These are phyloP conservation scores for Melanargia galathea DNA, from an alignment of 2,888 invertebrate species.

Conservation along the genomic window DNA sequence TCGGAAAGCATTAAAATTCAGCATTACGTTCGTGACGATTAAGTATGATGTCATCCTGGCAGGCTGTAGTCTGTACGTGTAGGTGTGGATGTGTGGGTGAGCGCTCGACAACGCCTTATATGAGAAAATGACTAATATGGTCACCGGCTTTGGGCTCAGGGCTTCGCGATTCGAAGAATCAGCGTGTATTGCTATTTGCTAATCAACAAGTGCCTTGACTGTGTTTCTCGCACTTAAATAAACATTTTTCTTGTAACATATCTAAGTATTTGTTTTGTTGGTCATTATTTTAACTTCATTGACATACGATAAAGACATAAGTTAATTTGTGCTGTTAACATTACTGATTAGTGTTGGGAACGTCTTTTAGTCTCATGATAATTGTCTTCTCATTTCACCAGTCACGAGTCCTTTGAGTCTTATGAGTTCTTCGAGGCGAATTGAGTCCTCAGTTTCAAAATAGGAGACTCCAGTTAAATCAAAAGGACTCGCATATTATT, in stretches of 20 bases:
- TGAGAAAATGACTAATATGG: constrained; percentile 73
- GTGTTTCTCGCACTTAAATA: constrained; percentile 52
- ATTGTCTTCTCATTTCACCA: too few species aligned
- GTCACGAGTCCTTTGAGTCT: too few species aligned
- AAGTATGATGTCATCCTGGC: constrained; percentile 69
- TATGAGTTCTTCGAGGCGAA: too few species aligned
- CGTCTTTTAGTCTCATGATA: too few species aligned
- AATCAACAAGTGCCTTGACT: constrained; percentile 42
- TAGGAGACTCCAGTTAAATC: background rate
- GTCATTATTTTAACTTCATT: constrained; percentile 6
- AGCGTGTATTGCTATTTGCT: constrained; percentile 38
- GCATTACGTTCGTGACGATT: constrained; percentile 49
- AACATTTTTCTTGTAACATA: constrained; percentile 23
- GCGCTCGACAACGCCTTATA: constrained; percentile 64
- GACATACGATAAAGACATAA: too few species aligned
- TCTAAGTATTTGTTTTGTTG: constrained; percentile 2
- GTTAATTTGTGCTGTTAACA: too few species aligned
- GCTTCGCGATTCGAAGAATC: constrained; percentile 44
- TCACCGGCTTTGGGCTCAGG: constrained; percentile 61
- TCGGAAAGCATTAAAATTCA: constrained; percentile 69
- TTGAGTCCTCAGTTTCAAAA: too few species aligned
- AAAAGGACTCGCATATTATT: too few species aligned
- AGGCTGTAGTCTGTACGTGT: constrained; percentile 53
- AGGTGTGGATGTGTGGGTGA: constrained; percentile 56
- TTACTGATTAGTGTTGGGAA: too few species aligned